These are phyloP conservation scores for Calephelis perditalis DNA, from an alignment of 2,888 invertebrate species.

Conservation along the genomic window DNA sequence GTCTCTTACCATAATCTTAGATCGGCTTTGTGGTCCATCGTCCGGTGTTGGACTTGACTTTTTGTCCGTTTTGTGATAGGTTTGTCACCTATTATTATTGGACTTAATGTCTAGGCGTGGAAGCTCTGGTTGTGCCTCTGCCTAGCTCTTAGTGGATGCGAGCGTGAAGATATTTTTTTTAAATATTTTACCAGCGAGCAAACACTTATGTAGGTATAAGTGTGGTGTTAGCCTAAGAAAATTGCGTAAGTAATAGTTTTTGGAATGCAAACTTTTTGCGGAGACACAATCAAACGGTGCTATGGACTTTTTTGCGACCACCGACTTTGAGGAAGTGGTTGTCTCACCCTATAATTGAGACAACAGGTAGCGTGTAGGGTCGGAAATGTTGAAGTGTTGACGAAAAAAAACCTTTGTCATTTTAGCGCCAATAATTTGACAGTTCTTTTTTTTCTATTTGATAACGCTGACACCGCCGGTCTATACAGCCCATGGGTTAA, in stretches of 20 bases:
- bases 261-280: conserved; percentile 7
- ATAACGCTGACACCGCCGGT: neutral
- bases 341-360: conserved; percentile 54
- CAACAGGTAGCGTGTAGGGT: conserved; percentile 45
- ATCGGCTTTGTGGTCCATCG: no score
- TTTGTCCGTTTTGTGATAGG: no score
- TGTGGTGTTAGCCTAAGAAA: neutral
- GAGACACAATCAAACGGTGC: neutral
- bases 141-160: no score
- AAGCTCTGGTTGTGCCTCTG: no score
- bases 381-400: conserved; percentile 54
- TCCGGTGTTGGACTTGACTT: no score
- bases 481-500: neutral
- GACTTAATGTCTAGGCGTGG: no score
- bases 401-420: conserved; percentile 39
- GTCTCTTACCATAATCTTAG: no score
- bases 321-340: conserved; percentile 51
- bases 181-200: no score
- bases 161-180: no score
- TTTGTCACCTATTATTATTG: no score
- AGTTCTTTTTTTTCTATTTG: conserved; percentile 28
- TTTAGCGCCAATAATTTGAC: conserved; percentile 41
- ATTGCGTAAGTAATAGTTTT: conserved; percentile 9
- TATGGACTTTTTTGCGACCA: conserved; percentile 51
- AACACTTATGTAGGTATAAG: no score